Conservation (phyloP, 2,797 vertebrate genomes). For the Darevskia mixta region DNA sequence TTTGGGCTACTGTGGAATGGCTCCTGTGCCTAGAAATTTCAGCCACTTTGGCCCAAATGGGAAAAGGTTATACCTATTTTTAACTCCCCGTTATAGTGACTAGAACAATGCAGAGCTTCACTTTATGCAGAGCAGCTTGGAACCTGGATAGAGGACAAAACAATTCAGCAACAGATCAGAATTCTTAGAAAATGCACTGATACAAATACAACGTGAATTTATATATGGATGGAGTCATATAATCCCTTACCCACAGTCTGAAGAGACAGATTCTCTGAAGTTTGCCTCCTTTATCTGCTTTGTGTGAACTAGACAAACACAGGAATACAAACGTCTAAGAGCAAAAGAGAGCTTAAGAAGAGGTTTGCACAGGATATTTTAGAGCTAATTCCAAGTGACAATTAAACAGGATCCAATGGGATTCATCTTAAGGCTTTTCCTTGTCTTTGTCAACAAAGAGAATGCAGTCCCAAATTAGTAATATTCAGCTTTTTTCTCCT, state of each 20-base stretch:
- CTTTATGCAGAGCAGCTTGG: no score
- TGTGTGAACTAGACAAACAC: neutral
- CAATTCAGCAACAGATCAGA: no score
- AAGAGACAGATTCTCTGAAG: neutral
- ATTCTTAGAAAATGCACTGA: no score
- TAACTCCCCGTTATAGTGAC: no score
- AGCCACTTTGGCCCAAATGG: no score
- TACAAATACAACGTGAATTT: no score
- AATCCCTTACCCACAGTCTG: neutral
- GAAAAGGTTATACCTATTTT: no score
- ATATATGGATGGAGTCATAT: no score
- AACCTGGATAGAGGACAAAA: no score
- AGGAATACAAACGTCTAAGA: neutral
- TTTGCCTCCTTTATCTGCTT: neutral
- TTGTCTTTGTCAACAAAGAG: neutral
- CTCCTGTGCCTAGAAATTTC: no score
- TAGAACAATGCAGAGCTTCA: no score
- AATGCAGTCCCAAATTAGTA: neutral
- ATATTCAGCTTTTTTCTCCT: constrained; percentile 6
- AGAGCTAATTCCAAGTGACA: constrained; percentile 1
- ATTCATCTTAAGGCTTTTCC: neutral
- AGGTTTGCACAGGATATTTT: neutral
- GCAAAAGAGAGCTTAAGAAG: neutral
- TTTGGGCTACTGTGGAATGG: no score
- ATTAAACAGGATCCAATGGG: neutral